These are phyloP conservation scores for Galleria mellonella DNA, from an alignment of 1,140 invertebrate species.

Conservation along the genomic window DNA sequence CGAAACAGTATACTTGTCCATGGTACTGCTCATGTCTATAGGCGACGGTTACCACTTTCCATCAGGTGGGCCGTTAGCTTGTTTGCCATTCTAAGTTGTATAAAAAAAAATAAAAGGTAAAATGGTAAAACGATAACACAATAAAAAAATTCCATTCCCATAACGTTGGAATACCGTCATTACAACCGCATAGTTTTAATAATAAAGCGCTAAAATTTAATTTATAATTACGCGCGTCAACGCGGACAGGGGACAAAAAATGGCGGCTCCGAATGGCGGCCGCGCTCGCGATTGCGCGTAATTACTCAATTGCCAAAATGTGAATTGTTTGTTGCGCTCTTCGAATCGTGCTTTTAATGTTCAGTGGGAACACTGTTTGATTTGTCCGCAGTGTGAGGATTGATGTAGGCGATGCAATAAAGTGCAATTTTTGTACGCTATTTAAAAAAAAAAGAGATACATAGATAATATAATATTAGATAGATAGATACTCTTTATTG, in stretches of 20 bases:
- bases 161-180: conserved; percentile 9
- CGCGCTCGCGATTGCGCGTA: conserved; percentile 37
- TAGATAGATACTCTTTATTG: too few species aligned
- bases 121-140: background rate
- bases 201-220: conserved; percentile 55
- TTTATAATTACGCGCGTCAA: conserved; percentile 35
- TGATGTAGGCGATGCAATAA: background rate
- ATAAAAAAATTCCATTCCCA: conserved; percentile 11
- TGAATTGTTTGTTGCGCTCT: conserved; percentile 17
- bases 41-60: too few species aligned
- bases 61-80: too few species aligned
- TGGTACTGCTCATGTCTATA: too few species aligned
- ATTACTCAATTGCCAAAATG: conserved; percentile 52
- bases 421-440: too few species aligned
- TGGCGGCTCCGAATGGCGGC: conserved; percentile 12
- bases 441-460: too few species aligned
- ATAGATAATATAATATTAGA: too few species aligned
- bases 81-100: too few species aligned
- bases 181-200: conserved; percentile 34
- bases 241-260: conserved; percentile 29
- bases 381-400: background rate
- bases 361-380: background rate
- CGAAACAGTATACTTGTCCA: too few species aligned
- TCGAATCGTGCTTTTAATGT: conserved; percentile 9
- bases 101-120: too few species aligned